Conservation (phyloP, 2,888 invertebrate species). For the Tetramorium bicarinatum region DNA sequence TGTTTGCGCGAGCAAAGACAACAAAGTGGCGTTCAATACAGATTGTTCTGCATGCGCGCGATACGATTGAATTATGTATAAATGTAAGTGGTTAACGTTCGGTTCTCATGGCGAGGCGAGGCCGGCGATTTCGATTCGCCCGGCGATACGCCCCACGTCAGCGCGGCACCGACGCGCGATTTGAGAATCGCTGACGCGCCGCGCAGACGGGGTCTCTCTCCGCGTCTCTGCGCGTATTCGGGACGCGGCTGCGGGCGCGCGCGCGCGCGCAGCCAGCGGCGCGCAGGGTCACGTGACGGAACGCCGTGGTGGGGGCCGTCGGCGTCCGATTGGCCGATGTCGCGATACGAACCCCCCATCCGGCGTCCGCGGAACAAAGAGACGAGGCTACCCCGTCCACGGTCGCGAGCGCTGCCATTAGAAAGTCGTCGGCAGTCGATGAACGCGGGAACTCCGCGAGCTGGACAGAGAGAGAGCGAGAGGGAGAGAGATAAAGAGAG, state of each 20-base stretch:
- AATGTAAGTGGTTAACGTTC: conserved; percentile 17
- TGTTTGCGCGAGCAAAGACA: conserved; percentile 13
- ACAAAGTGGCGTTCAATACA: conserved; percentile 19
- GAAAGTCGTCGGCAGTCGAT: conserved; percentile 82
- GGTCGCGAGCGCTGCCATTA: conserved; percentile 78
- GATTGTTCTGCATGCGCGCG: conserved; percentile 12
- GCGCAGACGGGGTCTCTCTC: conserved; percentile 56
- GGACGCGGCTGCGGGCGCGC: conserved; percentile 73
- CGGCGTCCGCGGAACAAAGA: conserved; percentile 80
- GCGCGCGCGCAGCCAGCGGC: conserved; percentile 55
- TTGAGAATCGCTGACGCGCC: conserved; percentile 63
- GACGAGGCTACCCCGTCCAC: conserved; percentile 78
- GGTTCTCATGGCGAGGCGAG: conserved; percentile 2
- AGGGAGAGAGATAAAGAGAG: conserved; percentile 1
- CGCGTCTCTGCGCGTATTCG: conserved; percentile 66
- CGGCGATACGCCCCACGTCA: not conserved
- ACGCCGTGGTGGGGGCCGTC: conserved; percentile 46
- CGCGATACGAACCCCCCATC: conserved; percentile 65
- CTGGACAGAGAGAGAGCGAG: conserved; percentile 28
- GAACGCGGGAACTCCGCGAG: conserved; percentile 71
- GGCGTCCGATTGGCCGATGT: conserved; percentile 68
- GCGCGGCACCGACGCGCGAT: conserved; percentile 25
- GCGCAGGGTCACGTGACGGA: conserved; percentile 61
- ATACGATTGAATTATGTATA: conserved; percentile 23
- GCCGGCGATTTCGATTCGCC: not conserved